Percentiles rank a stretch among this genome's conserved stretches.
Evolutionary conservation across 2,888 invertebrate genomes (phyloP).

Genomic region (Dysmachus trigonus): DNA sequence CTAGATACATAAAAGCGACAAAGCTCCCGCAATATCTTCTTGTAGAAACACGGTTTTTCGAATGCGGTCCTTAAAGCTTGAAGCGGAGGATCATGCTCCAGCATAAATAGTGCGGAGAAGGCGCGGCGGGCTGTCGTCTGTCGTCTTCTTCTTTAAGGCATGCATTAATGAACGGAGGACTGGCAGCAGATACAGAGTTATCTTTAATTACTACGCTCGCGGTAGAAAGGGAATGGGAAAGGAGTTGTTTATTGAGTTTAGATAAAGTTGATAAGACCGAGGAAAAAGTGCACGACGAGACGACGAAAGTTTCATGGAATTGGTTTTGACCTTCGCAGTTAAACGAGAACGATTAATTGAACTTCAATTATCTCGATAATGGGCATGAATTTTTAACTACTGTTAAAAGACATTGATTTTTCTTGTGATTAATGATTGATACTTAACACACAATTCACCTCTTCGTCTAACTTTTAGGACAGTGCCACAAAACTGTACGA

Average conservation of each 20-base stretch:
- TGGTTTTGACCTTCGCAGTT: background rate
- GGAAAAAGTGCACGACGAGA: background rate
- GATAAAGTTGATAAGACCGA: constrained; percentile 4
- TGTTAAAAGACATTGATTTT: background rate
- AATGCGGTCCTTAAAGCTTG: background rate
- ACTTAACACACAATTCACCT: background rate
- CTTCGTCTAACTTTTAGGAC: background rate
- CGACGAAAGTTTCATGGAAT: background rate
- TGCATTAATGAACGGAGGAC: background rate
- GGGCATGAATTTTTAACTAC: background rate
- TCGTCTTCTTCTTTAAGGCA: background rate
- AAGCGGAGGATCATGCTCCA: background rate
- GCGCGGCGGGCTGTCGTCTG: background rate
- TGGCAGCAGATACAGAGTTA: background rate
- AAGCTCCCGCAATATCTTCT: background rate
- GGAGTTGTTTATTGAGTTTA: background rate
- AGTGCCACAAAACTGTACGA: background rate
- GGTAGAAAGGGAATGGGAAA: background rate
- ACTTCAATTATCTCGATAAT: background rate
- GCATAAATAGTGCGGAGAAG: background rate
- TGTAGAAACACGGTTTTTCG: background rate
- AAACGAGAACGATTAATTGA: background rate
- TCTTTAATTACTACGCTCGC: background rate
- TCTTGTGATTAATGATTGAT: background rate
- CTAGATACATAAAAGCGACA: background rate